These are phyloP conservation scores for Blastobasis adustella DNA, from an alignment of 2,888 invertebrate species.

Conservation along the genomic window DNA sequence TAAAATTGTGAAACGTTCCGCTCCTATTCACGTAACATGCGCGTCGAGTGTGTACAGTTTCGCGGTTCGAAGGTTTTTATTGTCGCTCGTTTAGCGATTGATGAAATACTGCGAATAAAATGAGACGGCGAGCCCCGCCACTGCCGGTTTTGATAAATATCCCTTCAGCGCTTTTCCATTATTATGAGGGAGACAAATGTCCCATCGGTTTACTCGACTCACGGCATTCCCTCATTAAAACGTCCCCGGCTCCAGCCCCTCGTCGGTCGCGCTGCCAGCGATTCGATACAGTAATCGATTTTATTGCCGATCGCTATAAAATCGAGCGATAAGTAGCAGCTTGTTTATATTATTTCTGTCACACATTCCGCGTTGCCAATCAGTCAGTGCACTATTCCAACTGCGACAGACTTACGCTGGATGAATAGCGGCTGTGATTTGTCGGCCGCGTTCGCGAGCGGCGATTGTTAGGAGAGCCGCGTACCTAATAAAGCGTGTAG, in stretches of 20 bases:
- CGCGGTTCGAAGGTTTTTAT: constrained; percentile 20
- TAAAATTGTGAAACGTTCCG: constrained; percentile 18
- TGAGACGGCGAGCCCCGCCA: constrained; percentile 26
- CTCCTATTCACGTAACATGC: constrained; percentile 15
- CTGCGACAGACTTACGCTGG: constrained; percentile 28
- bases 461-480: constrained; percentile 26
- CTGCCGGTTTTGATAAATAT: constrained; percentile 55
- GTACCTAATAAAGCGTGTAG: constrained; percentile 6
- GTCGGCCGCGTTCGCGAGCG: constrained; percentile 26
- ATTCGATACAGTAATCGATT: constrained; percentile 58
- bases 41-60: constrained; percentile 8
- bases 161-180: constrained; percentile 56
- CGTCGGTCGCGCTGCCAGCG: constrained; percentile 15
- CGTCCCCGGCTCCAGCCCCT: constrained; percentile 30
- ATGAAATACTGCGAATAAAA: constrained; percentile 41
- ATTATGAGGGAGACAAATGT: constrained; percentile 59
- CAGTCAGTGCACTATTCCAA: constrained; percentile 50
- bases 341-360: constrained; percentile 46
- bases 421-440: constrained; percentile 38
- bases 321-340: constrained; percentile 33
- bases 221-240: constrained; percentile 64
- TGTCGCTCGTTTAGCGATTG: constrained; percentile 27
- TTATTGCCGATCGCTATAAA: constrained; percentile 56
- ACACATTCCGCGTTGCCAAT: constrained; percentile 42
- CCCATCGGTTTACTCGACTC: constrained; percentile 36